phyloP scores from a whole-genome alignment of 2,888 invertebrate genomes.

The Eurytoma californica region DNA sequence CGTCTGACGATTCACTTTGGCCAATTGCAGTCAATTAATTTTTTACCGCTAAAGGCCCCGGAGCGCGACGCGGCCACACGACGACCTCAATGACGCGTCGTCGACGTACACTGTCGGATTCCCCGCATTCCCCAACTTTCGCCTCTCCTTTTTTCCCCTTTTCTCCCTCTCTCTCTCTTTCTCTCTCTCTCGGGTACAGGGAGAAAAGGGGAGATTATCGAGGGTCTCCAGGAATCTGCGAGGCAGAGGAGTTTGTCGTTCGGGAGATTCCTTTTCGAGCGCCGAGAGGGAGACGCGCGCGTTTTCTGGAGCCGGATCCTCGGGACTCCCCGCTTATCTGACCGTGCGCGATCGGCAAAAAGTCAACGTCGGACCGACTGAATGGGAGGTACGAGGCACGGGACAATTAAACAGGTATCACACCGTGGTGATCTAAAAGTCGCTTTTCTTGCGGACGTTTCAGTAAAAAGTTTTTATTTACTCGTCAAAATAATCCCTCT shows the following conservation, averaged over 20 bases:
- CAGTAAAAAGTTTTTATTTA: no score
- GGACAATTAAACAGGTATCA: conserved; percentile 49
- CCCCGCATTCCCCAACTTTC: conserved; percentile 50
- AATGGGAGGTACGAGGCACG: conserved; percentile 21
- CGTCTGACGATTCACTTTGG: conserved; percentile 56
- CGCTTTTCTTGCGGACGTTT: background rate
- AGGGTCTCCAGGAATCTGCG: conserved; percentile 24
- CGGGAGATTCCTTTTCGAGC: conserved; percentile 28
- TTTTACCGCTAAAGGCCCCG: conserved; percentile 41
- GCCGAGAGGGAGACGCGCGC: background rate
- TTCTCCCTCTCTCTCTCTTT: no score
- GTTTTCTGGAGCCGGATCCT: conserved; percentile 48
- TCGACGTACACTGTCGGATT: conserved; percentile 10
- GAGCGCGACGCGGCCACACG: conserved; percentile 4
- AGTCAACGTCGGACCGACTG: conserved; percentile 9
- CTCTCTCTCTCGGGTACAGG: background rate
- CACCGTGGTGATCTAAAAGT: conserved; percentile 10
- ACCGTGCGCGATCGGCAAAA: conserved; percentile 29
- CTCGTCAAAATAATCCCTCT: no score
- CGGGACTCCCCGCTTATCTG: conserved; percentile 36
- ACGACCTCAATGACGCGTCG: conserved; percentile 10
- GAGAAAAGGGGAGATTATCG: conserved; percentile 23
- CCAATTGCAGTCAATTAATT: conserved; percentile 56
- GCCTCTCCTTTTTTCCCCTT: conserved; percentile 2
- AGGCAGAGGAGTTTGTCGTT: background rate